Evolutionary conservation across 2,888 invertebrate species (phyloP).

Genomic region (Sturmia bella): DNA sequence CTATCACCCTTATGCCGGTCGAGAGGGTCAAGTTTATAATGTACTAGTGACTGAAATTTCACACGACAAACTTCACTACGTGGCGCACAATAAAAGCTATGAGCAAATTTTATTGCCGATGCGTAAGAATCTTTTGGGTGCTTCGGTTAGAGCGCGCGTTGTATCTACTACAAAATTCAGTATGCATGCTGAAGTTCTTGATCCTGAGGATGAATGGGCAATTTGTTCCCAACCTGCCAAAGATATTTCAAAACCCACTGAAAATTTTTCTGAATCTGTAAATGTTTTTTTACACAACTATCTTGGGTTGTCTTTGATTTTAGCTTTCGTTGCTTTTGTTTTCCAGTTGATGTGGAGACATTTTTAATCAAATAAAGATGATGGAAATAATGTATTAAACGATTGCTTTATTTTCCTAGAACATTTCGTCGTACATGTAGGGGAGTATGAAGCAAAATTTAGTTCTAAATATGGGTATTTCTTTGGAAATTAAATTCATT

Average conservation of each 20-base stretch:
- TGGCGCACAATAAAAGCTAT: conserved; percentile 97
- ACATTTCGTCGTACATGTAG: no score
- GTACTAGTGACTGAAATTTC: conserved; percentile 97
- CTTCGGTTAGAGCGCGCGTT: conserved; percentile 90
- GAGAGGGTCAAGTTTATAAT: conserved; percentile 84
- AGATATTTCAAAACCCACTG: neutral
- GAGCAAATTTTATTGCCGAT: conserved; percentile 95
- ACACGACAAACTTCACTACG: conserved; percentile 93
- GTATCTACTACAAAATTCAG: conserved; percentile 88
- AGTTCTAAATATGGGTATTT: no score
- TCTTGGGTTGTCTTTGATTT: conserved; percentile 77
- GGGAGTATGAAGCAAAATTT: no score
- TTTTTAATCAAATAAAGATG: conserved; percentile 55
- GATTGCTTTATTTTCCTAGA: no score
- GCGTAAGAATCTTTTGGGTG: conserved; percentile 89
- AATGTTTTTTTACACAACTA: conserved; percentile 64
- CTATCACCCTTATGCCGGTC: conserved; percentile 91
- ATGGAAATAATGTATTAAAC: neutral
- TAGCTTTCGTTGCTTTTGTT: conserved; percentile 80
- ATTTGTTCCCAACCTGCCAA: conserved; percentile 51
- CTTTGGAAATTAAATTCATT: no score
- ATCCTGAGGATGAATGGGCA: conserved; percentile 83
- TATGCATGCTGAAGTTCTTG: conserved; percentile 87
- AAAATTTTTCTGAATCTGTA: conserved; percentile 1
- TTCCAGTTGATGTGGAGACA: conserved; percentile 71